Base-by-base conservation (phyloP, 2,113 vertebrate species). In the Tautogolabrus adspersus region DNA sequence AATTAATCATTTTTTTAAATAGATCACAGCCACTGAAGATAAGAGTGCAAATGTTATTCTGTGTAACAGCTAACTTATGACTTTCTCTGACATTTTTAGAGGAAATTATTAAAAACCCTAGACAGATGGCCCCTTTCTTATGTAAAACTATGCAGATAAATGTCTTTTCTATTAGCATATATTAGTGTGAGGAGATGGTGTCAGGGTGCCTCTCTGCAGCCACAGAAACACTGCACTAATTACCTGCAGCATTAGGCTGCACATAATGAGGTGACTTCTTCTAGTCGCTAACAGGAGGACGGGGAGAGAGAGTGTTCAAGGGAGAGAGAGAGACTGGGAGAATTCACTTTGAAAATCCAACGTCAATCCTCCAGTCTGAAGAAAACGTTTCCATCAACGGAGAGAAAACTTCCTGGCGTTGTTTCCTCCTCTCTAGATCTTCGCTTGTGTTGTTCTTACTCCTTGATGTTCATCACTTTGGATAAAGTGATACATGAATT, bases 141-240 rank as follows among this genome's bases (percentile, higher is more conserved):
- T 87, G 85, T 87, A 84, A 89, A 91, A 86, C 80, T 88, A 92
- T 91, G 85, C 90, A 92, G 81, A 90, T 91, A 80, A 88, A 89
- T 85, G 80, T 71, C 60, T 89, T 90, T 90, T 87, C 84, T 88
- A 92, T 91, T 88, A 88, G 58, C 88, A 89, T 91, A 86, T 87
- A 89, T 92, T 91, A 85, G 77, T 84, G 78, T 59, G 72, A 42
- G 40, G 40, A 42, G 40, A 42, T 11, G 40, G 40, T 89, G 82
- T 87, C 77, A 83, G 82, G 54, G 72, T 73, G 72, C 57, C 13
- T 37, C 73, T 84, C 72, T 73, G 30, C 56, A 85, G 37, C 73
- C 23, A 64, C 65, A 82, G 61, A 82, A 73, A 79, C 54, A 73
- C 63, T 66, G 63, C 55, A 75, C 77, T 85, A 88, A 91, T 89